phyloP scores from a whole-genome alignment of 2,797 vertebrate species.

The Cirrhinus molitorella region DNA sequence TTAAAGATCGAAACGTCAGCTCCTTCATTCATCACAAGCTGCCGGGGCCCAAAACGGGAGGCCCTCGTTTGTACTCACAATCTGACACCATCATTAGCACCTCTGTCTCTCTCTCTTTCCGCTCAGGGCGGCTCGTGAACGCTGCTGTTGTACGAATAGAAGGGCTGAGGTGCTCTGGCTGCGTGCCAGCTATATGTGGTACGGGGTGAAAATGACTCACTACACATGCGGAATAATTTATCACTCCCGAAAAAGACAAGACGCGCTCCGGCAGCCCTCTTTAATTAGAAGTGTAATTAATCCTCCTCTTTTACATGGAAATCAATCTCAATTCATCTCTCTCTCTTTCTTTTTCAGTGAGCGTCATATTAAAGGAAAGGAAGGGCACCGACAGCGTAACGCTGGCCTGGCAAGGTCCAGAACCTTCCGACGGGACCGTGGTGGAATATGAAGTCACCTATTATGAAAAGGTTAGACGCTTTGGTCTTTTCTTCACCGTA shows the following conservation, averaged over 20 bases:
- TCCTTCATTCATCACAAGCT: conserved; percentile 50
- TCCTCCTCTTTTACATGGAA: conserved; percentile 52
- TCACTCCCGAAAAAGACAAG: conserved; percentile 46
- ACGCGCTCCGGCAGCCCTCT: conserved; percentile 46
- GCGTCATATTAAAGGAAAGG: conserved; percentile 84
- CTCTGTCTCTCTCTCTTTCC: conserved; percentile 46
- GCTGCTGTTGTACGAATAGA: conserved; percentile 14
- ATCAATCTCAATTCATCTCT: conserved; percentile 60
- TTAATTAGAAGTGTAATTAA: conserved; percentile 65
- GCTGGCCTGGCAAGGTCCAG: conserved; percentile 85
- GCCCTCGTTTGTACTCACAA: conserved; percentile 69
- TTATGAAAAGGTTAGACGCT: conserved; percentile 84
- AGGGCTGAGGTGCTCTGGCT: conserved; percentile 30
- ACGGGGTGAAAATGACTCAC: conserved; percentile 53
- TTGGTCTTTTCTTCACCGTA: conserved; percentile 11
- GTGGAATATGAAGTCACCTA: conserved; percentile 88
- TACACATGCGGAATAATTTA: conserved; percentile 59
- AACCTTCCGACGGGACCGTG: conserved; percentile 78
- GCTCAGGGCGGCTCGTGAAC: conserved; percentile 22
- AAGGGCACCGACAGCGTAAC: conserved; percentile 86
- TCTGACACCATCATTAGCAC: conserved; percentile 76
- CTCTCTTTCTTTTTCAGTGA: conserved; percentile 66
- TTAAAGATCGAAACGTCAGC: conserved; percentile 48
- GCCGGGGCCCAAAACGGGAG: conserved; percentile 54
- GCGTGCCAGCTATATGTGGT: conserved; percentile 24